Evolutionary conservation across 1,140 invertebrate genomes (phyloP).

Genomic region (Marisa cornuarietis): DNA sequence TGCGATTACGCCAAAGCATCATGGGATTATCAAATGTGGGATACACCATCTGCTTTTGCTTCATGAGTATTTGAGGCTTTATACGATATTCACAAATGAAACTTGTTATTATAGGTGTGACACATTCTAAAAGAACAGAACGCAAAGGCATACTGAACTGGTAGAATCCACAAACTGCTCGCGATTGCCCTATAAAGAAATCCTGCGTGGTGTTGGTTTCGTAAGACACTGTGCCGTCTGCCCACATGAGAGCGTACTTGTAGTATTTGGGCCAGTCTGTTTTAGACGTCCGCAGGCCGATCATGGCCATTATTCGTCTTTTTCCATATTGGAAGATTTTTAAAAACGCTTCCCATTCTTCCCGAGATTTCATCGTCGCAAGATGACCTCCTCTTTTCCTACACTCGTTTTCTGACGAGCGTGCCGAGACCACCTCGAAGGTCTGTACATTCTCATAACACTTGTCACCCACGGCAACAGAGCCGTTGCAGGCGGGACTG

Average conservation of each 20-base stretch:
- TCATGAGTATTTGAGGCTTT: too few species aligned
- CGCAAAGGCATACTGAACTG: not conserved
- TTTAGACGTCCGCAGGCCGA: not conserved
- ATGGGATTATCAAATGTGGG: too few species aligned
- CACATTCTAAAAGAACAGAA: not conserved
- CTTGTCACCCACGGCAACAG: conserved; percentile 4
- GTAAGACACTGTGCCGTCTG: conserved; percentile 5
- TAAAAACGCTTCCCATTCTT: not conserved
- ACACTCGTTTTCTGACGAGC: not conserved
- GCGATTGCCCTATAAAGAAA: too few species aligned
- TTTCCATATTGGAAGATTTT: not conserved
- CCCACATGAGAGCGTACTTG: conserved; percentile 6
- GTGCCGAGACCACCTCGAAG: not conserved
- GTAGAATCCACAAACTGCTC: not conserved
- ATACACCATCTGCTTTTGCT: too few species aligned
- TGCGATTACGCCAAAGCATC: too few species aligned
- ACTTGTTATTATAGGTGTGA: not conserved
- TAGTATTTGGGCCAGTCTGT: not conserved
- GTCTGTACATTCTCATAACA: not conserved
- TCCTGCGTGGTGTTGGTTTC: not conserved
- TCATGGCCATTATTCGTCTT: not conserved
- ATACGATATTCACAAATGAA: not conserved
- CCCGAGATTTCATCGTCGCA: not conserved
- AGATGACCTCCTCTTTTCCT: not conserved
- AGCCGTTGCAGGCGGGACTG: conserved; percentile 5